Conservation (phyloP, 2,888 invertebrate genomes). For the Brachylomia viminalis region DNA sequence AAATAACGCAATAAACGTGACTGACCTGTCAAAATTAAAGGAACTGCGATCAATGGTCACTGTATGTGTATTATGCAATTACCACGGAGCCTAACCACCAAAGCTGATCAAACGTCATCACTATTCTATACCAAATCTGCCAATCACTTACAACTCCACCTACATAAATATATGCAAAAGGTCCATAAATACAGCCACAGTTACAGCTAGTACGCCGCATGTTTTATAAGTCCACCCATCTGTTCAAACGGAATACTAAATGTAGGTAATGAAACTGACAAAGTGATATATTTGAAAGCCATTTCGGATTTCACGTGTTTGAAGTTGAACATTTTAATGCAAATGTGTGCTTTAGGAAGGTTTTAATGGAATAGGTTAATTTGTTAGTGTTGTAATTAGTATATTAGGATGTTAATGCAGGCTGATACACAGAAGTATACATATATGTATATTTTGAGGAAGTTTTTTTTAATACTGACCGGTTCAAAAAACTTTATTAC, state of each 20-base stretch:
- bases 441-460: background rate
- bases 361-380: constrained; percentile 28
- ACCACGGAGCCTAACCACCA: no score
- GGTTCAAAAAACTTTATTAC: no score
- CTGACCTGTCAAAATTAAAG: no score
- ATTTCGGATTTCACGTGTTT: constrained; percentile 34
- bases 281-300: constrained; percentile 55
- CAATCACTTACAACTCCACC: constrained; percentile 31
- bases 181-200: constrained; percentile 37
- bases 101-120: background rate
- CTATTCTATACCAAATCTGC: constrained; percentile 15
- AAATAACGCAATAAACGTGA: no score
- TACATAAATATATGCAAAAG: constrained; percentile 25
- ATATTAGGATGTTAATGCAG: background rate
- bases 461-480: no score
- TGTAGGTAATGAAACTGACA: constrained; percentile 58
- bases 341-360: constrained; percentile 1
- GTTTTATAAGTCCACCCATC: constrained; percentile 61
- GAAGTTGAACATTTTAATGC: constrained; percentile 41
- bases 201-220: constrained; percentile 60
- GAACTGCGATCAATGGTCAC: no score
- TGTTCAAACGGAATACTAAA: constrained; percentile 66
- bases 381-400: background rate
- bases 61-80: no score
- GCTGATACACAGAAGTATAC: background rate